Percentiles rank a stretch among this genome's conserved stretches.
These are phyloP conservation scores for Zygothrica quintamaculata DNA, from an alignment of 2,888 invertebrate genomes.

Conservation along the genomic window DNA sequence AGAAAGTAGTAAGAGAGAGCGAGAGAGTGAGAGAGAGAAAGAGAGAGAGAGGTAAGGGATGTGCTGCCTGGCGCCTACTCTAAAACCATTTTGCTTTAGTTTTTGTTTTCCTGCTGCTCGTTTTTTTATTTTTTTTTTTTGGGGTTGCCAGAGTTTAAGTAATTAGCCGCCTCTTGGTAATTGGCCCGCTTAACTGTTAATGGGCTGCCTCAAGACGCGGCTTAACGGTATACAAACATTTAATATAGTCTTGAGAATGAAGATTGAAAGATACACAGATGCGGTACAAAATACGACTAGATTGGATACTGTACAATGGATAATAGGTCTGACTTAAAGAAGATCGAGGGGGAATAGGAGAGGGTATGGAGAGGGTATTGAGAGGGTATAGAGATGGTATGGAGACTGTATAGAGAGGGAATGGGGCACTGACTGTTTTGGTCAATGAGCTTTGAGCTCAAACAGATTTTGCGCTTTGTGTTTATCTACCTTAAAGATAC, in stretches of 20 bases:
- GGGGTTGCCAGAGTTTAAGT: constrained; percentile 22
- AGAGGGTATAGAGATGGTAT: too few species aligned
- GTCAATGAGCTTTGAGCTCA: constrained; percentile 73
- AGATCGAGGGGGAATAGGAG: constrained; percentile 6
- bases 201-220: constrained; percentile 73
- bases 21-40: neutral
- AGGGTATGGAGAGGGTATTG: neutral
- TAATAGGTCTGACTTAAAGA: too few species aligned
- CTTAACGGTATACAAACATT: constrained; percentile 65
- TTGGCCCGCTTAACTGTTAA: constrained; percentile 79
- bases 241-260: constrained; percentile 13
- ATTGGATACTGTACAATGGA: neutral
- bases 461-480: constrained; percentile 10
- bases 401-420: constrained; percentile 8
- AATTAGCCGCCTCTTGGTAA: constrained; percentile 69
- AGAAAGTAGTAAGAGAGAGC: neutral
- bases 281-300: neutral
- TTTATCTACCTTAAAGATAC: too few species aligned
- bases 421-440: constrained; percentile 65
- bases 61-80: neutral
- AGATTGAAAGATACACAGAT: constrained; percentile 14
- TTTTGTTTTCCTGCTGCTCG: too few species aligned
- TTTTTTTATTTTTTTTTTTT: too few species aligned
- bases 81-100: too few species aligned
- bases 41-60: neutral